Conservation (phyloP, 2,797 vertebrate genomes). For the Columba guinea region DNA sequence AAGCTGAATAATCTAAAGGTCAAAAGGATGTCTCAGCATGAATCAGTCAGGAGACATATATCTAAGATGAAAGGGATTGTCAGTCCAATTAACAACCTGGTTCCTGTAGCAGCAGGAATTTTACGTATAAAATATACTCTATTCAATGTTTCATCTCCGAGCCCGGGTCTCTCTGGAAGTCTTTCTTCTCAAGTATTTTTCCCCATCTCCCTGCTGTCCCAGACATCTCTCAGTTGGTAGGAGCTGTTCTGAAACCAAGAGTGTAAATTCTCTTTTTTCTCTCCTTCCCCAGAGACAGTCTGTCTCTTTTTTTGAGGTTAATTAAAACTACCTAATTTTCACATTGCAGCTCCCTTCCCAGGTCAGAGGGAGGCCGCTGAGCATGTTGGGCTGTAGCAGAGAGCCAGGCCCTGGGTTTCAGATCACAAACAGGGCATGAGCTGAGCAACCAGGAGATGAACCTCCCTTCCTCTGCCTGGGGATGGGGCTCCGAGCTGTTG, state of each 20-base stretch:
- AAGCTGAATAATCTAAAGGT: conserved; percentile 31
- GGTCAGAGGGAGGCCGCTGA: neutral
- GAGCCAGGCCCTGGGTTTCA: neutral
- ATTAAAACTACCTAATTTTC: neutral
- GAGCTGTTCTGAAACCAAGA: neutral
- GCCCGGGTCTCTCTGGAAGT: neutral
- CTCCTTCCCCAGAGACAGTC: neutral
- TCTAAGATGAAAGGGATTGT: neutral
- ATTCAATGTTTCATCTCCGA: neutral
- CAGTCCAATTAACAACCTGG: conserved; percentile 2
- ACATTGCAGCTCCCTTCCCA: neutral
- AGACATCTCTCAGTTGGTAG: neutral
- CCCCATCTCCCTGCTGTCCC: neutral
- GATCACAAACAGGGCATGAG: neutral
- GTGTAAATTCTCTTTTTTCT: neutral
- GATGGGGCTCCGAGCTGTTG: fast-evolving
- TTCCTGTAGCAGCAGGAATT: neutral
- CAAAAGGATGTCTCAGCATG: conserved; percentile 16
- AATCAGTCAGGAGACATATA: neutral
- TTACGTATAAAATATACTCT: neutral
- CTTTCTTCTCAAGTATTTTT: neutral
- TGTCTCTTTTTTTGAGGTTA: neutral
- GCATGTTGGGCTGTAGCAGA: neutral
- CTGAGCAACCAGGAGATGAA: neutral
- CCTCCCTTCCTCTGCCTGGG: neutral